phyloP scores from a whole-genome alignment of 2,888 invertebrate species.

The Leucoma salicis region DNA sequence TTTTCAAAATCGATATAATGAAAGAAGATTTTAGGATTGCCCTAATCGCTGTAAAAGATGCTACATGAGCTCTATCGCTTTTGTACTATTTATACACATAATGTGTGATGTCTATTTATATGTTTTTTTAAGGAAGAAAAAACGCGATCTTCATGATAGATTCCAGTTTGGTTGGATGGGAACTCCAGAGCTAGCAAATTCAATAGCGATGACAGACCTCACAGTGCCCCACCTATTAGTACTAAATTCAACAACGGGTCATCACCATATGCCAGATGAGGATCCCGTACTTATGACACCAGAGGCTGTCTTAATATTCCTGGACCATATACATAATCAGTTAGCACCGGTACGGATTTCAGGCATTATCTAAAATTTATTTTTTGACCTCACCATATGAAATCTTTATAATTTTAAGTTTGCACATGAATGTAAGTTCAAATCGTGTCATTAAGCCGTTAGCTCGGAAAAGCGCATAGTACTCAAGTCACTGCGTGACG shows the following conservation, averaged over 20 bases:
- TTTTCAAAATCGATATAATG: too few relatives aligned
- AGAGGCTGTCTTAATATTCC: conserved; percentile 88
- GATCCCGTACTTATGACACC: conserved; percentile 91
- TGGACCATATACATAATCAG: conserved; percentile 89
- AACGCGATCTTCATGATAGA: conserved; percentile 89
- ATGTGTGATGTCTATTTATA: neutral
- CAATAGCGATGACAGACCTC: conserved; percentile 94
- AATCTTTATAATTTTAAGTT: too few relatives aligned
- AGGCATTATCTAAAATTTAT: too few relatives aligned
- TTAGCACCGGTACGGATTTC: conserved; percentile 85
- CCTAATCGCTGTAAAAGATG: too few relatives aligned
- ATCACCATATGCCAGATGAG: conserved; percentile 95
- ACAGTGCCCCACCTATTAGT: conserved; percentile 93
- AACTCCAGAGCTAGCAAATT: conserved; percentile 94
- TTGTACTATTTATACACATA: too few relatives aligned
- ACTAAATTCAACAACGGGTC: conserved; percentile 94
- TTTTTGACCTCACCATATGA: too few relatives aligned
- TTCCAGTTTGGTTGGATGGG: conserved; percentile 99
- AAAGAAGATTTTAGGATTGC: too few relatives aligned
- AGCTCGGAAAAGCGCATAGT: too few relatives aligned
- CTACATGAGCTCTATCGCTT: too few relatives aligned
- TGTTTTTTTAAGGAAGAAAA: conserved; percentile 58
- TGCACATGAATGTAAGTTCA: too few relatives aligned
- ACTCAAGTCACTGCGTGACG: too few relatives aligned
- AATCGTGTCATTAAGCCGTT: too few relatives aligned